phyloP scores from a whole-genome alignment of 1,140 invertebrate species.

The Aplysia californica region DNA sequence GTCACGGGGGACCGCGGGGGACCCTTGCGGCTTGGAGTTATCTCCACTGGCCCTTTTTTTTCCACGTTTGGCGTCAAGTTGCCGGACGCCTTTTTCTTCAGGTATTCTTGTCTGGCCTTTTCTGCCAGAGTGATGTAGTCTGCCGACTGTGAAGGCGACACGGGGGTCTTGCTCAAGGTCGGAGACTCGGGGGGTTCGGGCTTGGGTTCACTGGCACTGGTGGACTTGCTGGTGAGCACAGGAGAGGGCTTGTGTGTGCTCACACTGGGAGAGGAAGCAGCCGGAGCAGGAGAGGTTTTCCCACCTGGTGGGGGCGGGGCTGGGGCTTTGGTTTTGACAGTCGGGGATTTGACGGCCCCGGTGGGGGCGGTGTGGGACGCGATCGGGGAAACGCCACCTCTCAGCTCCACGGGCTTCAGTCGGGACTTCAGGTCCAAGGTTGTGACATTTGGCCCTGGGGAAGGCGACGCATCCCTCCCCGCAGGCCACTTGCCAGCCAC shows the following conservation, averaged over 20 bases:
- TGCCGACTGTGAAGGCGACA: no score
- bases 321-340: no score
- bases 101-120: constrained; percentile 54
- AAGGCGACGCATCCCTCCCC: no score
- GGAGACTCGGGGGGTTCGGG: no score
- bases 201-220: no score
- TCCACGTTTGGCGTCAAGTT: constrained; percentile 5
- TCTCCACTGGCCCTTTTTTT: constrained; percentile 28
- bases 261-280: no score
- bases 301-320: no score
- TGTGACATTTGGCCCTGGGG: neutral
- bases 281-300: no score
- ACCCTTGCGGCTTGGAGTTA: constrained; percentile 30
- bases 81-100: constrained; percentile 42
- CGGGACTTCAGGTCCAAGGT: neutral
- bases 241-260: no score
- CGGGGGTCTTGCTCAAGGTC: no score
- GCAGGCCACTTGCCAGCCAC: no score
- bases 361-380: neutral
- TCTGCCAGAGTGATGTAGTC: constrained; percentile 59
- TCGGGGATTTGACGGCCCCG: neutral
- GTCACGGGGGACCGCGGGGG: neutral
- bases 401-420: constrained; percentile 8
- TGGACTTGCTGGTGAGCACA: no score
- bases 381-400: constrained; percentile 1